Conservation (phyloP, 2,888 invertebrate genomes). For the Drosophila trichaetosa region DNA sequence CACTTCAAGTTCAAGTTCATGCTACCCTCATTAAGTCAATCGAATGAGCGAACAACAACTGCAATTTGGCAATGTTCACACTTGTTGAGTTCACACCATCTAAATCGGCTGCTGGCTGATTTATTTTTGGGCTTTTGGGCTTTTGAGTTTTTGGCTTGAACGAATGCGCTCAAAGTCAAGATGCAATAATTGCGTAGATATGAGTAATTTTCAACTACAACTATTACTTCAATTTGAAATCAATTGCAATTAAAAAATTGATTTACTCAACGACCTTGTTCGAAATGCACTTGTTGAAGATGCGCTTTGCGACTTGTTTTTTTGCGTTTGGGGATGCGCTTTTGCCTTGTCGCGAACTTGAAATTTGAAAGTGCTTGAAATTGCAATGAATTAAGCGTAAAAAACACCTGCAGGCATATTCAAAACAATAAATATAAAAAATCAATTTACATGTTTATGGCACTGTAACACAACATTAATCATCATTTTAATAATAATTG, state of each 20-base stretch:
- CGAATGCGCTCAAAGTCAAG: slow-evolving; percentile 72
- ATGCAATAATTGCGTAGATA: slow-evolving; percentile 31
- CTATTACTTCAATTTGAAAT: slow-evolving; percentile 24
- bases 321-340: slow-evolving; percentile 44
- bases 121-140: neutral
- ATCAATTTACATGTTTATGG: slow-evolving; percentile 39
- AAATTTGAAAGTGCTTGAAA: slow-evolving; percentile 45
- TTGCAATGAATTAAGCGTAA: slow-evolving; percentile 26
- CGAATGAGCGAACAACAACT: slow-evolving; percentile 35
- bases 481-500: slow-evolving; percentile 14
- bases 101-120: slow-evolving; percentile 13
- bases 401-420: slow-evolving; percentile 39
- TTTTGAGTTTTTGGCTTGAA: slow-evolving; percentile 25
- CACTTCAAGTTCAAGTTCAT: slow-evolving; percentile 78
- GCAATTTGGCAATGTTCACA: slow-evolving; percentile 74
- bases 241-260: slow-evolving; percentile 63
- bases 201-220: slow-evolving; percentile 20
- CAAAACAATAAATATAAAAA: slow-evolving; percentile 29
- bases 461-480: slow-evolving; percentile 38
- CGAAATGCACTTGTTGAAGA: slow-evolving; percentile 67
- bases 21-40: slow-evolving; percentile 63
- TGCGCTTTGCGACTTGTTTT: slow-evolving; percentile 55
- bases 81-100: slow-evolving; percentile 66
- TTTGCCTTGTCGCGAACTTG: slow-evolving; percentile 62
- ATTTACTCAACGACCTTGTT: slow-evolving; percentile 66